Evolutionary conservation across 2,888 invertebrate species (phyloP), one percentile per base, ranked within the genome.

Genomic region (Eutolmus rufibarbis): DNA sequence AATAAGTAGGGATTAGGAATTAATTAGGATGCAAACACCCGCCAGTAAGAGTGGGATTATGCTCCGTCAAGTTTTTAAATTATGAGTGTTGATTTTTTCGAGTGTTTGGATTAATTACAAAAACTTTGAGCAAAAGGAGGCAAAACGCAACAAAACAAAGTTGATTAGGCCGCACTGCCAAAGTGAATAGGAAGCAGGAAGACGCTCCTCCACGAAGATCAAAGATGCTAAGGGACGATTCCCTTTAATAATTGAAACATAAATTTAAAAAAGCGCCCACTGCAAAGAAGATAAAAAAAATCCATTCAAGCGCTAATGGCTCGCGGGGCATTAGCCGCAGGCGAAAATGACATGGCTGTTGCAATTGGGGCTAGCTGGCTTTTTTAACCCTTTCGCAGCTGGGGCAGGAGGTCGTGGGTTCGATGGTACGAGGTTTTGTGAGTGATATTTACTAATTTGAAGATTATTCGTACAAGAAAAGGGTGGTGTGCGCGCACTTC

Each of bases 391-490:
- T 88, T 88, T 88, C 23, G 40, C 86, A 87, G 86, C 37, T 57
- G 74, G 76, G 66, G 31, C 74, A 81, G 56, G 40, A 86, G 78
- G 86, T 28, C 79, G 43, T 74, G 37, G 66, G 82, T 46, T 66
- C 77, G 86, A 23, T 74, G 78, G 34, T 9, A 57, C 51, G 86
- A 86, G 56, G 51, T 85, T 86, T 81, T 88, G 88, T 57, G 51
- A 77, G 88, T 88, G 88, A 88, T 88, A 88, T 87, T 87, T 88
- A 88, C 88, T 88, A 88, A 88, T 88, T 88, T 88, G 88, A 87
- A 88, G 88, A 88, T 88, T 88, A 88, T 88, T 74, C 87, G 40
- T 57, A 88, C 88, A 88, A 88, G 81, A 88, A 88, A 88, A 82
- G 88, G 88, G 88, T 87, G 87, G 56, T 57, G 28, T n/a, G 28